Evolutionary conservation across 1,140 invertebrate species (phyloP).

Genomic region (Drosophila jambulina): DNA sequence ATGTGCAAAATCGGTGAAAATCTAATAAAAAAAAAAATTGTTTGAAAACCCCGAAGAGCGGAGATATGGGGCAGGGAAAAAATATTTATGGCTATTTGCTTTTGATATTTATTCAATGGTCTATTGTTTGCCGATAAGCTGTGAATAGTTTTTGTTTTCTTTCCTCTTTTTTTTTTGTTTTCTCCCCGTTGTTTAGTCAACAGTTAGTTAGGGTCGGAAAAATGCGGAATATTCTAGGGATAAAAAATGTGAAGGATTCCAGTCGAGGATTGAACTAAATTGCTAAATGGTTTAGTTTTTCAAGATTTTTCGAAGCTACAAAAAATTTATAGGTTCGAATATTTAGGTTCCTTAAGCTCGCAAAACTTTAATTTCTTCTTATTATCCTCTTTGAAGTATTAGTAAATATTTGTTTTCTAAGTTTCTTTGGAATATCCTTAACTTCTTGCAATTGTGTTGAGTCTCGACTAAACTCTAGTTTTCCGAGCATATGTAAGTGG

Average conservation of each 20-base stretch:
- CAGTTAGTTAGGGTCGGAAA: constrained; percentile 31
- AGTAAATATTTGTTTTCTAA: not conserved
- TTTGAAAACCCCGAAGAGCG: constrained; percentile 18
- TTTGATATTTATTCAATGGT: constrained; percentile 81
- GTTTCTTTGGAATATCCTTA: not conserved
- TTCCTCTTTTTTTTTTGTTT: constrained; percentile 8
- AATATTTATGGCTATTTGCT: constrained; percentile 80
- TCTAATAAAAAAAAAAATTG: constrained; percentile 40
- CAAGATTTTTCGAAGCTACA: not conserved
- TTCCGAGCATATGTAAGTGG: constrained; percentile 50
- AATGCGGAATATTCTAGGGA: constrained; percentile 13
- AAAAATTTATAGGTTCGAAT: not conserved
- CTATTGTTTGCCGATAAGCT: constrained; percentile 80
- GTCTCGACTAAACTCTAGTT: constrained; percentile 18
- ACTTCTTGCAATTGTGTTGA: constrained; percentile 36
- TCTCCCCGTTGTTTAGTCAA: constrained; percentile 22
- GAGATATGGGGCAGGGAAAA: constrained; percentile 45
- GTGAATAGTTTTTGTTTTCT: constrained; percentile 66
- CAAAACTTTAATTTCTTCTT: not conserved
- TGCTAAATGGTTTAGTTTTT: not conserved
- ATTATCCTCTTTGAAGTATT: not conserved
- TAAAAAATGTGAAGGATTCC: constrained; percentile 7
- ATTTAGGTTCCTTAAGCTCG: not conserved
- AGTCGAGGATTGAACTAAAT: constrained; percentile 7
- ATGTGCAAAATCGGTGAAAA: constrained; percentile 57